Evolutionary conservation across 30 jellyfish, hydroid and myxozoan species (phyloP), one percentile per base, ranked within the genome.

Genomic region (Aurelia aurita complex sp. Pacific): DNA sequence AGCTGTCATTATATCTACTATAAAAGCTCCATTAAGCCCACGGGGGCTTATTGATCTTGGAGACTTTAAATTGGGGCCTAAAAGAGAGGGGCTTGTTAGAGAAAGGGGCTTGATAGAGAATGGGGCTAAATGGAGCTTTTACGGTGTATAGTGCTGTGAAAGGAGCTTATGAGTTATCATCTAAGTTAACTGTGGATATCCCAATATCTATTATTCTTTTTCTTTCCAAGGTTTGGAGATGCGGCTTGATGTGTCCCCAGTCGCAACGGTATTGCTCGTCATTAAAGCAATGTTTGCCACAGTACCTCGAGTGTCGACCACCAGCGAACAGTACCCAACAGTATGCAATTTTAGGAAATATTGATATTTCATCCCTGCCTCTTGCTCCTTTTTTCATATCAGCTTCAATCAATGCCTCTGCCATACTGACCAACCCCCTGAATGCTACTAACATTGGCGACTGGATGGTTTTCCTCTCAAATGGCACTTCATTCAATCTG

Each of bases 221-320:
- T 46, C 6, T 46, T 46, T 46, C 2, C 14, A 46, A 46, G 57
- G 57, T 46, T 5, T 46, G 57, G 57, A 46, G 57, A 46, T 61
- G 70, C 35, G 34, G 29, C 8, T 2, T 32, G 11, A 4, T 0
- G 7, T 85, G 95, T 55, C 81, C 43, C 4, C 77, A 76, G 3
- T 66, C 80, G 71, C 74, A 85, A n/a, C 69, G 68, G 67, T 67
- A 10, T 51, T 85, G 95, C 62, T n/a, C 73, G 52, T 11, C n/a
- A 8, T 18, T 10, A 13, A 3, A 19, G 19, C 23, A 29, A 16
- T 85, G 95, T 60, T 2, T 64, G 79, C 85, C 89, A 19, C 13
- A 13, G 42, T 76, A 74, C 77, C 67, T 74, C 79, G 13, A 67
- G 0, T 85, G 95, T 71, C 84, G 53, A 5, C 73, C 82, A 10